These are phyloP conservation scores for Hydroisotoma schaefferi DNA, from an alignment of 2,888 invertebrate genomes.

Conservation along the genomic window DNA sequence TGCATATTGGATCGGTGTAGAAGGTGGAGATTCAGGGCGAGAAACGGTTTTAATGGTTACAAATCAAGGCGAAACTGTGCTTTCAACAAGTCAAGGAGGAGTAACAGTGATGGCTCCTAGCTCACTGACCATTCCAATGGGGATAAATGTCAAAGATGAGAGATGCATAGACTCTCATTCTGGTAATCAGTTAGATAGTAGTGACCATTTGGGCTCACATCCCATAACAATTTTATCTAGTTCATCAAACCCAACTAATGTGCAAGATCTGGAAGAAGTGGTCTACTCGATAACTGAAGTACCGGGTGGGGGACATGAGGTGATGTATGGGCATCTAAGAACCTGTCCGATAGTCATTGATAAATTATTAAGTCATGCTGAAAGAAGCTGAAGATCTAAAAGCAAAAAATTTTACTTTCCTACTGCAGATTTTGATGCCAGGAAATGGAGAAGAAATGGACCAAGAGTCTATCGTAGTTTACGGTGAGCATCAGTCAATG, in stretches of 20 bases:
- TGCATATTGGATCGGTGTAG: not conserved
- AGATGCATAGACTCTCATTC: not conserved
- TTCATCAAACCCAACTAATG: constrained; percentile 7
- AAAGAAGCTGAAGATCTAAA: too few relatives aligned
- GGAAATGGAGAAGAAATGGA: constrained; percentile 15
- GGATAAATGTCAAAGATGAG: constrained; percentile 3
- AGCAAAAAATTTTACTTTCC: too few relatives aligned
- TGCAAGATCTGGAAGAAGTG: constrained; percentile 29
- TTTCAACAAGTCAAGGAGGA: constrained; percentile 26
- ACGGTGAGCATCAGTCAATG: constrained; percentile 6
- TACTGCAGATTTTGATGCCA: constrained; percentile 25
- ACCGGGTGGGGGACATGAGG: constrained; percentile 26
- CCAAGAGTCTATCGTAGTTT: constrained; percentile 25
- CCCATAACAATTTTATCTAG: constrained; percentile 28
- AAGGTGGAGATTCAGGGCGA: constrained; percentile 7
- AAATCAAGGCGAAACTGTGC: constrained; percentile 31
- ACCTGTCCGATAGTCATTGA: not conserved
- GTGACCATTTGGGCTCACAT: constrained; percentile 19
- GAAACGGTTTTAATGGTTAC: constrained; percentile 37
- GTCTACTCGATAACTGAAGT: constrained; percentile 41
- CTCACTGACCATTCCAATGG: constrained; percentile 15
- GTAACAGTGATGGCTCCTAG: constrained; percentile 21
- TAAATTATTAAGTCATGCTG: not conserved
- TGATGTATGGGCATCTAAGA: not conserved
- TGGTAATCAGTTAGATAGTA: constrained; percentile 1